Percentiles rank a stretch among this genome's conserved stretches.
These are phyloP conservation scores for Prosapia bicincta DNA, from an alignment of 2,888 invertebrate species.

Conservation along the genomic window DNA sequence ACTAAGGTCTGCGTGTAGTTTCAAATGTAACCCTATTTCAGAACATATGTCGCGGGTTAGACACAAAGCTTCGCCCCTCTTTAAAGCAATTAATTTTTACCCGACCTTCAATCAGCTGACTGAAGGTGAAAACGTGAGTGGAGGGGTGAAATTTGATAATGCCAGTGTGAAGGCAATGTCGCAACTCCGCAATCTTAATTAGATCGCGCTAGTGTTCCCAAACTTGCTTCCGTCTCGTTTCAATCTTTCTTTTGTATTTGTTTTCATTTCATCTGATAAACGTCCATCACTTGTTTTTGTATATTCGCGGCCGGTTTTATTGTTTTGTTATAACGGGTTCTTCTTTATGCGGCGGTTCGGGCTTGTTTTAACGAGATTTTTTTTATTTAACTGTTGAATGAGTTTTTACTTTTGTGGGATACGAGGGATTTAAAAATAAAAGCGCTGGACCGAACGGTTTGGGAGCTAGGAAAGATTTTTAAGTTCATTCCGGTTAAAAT, in stretches of 20 bases:
- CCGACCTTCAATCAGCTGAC: neutral
- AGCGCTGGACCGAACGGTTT: too few relatives aligned
- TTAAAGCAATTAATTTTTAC: neutral
- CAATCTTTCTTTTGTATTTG: neutral
- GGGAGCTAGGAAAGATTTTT: too few relatives aligned
- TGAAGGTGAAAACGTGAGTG: neutral
- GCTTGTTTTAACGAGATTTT: neutral
- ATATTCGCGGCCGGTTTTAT: neutral
- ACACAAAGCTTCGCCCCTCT: neutral
- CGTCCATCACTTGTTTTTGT: neutral
- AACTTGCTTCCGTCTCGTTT: neutral
- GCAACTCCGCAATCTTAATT: neutral
- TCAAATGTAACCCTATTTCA: too few relatives aligned
- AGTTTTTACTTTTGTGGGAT: neutral
- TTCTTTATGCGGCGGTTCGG: neutral
- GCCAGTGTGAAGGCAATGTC: neutral
- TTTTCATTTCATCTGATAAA: conserved; percentile 2
- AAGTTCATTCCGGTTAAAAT: too few relatives aligned
- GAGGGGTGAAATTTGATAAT: neutral
- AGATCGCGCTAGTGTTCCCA: neutral
- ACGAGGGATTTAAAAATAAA: too few relatives aligned
- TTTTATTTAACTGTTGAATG: neutral
- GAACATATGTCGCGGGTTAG: too few relatives aligned
- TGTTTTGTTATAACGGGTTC: neutral
- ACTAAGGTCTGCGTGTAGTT: too few relatives aligned